Conservation (phyloP, 37 sponge, comb jelly and placozoan genomes). For the Cliona cf. orientalis region DNA sequence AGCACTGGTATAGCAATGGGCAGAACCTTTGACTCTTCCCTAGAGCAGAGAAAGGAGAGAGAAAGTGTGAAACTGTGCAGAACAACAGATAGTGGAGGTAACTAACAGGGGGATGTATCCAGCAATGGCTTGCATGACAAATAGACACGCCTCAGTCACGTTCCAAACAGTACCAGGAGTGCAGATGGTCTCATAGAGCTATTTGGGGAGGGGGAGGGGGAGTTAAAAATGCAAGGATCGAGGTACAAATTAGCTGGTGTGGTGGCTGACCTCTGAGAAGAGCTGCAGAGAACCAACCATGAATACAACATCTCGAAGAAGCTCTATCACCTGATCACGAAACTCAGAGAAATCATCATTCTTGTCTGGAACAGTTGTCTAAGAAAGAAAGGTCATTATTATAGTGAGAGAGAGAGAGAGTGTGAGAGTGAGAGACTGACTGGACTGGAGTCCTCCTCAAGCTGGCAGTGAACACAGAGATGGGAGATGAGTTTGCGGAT, state of each 20-base stretch:
- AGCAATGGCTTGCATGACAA: slow-evolving; percentile 81
- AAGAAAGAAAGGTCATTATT: background rate
- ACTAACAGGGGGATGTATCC: slow-evolving; percentile 62
- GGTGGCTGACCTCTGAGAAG: slow-evolving; percentile 48
- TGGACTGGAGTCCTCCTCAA: slow-evolving; percentile 69
- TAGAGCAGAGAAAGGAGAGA: background rate
- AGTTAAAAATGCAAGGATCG: background rate
- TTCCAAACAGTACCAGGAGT: slow-evolving; percentile 68
- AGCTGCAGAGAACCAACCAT: slow-evolving; percentile 61
- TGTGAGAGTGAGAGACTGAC: slow-evolving; percentile 38
- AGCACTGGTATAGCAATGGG: slow-evolving; percentile 69
- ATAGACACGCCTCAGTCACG: slow-evolving; percentile 73
- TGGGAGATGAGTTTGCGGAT: slow-evolving; percentile 43
- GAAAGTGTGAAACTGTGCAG: slow-evolving; percentile 2
- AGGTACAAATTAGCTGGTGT: too few species aligned
- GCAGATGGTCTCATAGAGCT: slow-evolving; percentile 57
- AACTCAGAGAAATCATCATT: slow-evolving; percentile 67
- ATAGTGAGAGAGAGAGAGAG: background rate
- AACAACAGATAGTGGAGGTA: background rate
- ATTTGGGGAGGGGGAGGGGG: background rate
- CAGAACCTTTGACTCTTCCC: slow-evolving; percentile 70
- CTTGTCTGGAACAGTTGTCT: slow-evolving; percentile 60
- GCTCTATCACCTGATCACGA: slow-evolving; percentile 58
- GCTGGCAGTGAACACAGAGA: slow-evolving; percentile 78
- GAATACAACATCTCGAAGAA: slow-evolving; percentile 78